Evolutionary conservation across 92 coral and sea anemone species (phyloP).

Genomic region (Siderastrea radians): DNA sequence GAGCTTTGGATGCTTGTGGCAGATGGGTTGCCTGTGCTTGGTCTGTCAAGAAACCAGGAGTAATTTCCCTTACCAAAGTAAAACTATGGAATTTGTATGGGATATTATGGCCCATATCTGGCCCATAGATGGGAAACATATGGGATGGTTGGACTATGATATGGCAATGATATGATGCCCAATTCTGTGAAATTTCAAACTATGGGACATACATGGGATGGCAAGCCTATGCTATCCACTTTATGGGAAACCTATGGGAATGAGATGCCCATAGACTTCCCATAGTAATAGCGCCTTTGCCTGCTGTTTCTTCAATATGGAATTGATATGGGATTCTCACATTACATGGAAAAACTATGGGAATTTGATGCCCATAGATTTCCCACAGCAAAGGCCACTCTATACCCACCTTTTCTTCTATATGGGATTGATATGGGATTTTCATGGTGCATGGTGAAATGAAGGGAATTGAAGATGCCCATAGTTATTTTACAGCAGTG

Average conservation of each 20-base stretch:
- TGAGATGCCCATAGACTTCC: neutral
- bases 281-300: neutral
- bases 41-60: no score
- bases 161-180: slow-evolving; percentile 23
- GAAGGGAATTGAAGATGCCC: neutral
- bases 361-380: neutral
- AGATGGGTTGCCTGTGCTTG: no score
- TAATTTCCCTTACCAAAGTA: no score
- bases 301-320: neutral
- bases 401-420: neutral
- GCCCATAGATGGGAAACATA: slow-evolving; percentile 26
- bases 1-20: no score
- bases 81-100: neutral
- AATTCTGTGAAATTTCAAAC: slow-evolving; percentile 1
- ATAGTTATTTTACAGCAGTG: slow-evolving; percentile 1
- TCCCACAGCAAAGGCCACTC: slow-evolving; percentile 7
- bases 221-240: neutral
- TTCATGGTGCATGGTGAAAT: neutral
- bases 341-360: neutral
- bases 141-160: slow-evolving; percentile 1
- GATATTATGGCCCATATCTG: neutral
- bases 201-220: no score
- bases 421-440: slow-evolving; percentile 1
- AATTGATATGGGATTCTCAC: neutral
- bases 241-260: slow-evolving; percentile 4